These are phyloP conservation scores for Nemoura dubitans DNA, from an alignment of 2,888 invertebrate genomes.

Conservation along the genomic window DNA sequence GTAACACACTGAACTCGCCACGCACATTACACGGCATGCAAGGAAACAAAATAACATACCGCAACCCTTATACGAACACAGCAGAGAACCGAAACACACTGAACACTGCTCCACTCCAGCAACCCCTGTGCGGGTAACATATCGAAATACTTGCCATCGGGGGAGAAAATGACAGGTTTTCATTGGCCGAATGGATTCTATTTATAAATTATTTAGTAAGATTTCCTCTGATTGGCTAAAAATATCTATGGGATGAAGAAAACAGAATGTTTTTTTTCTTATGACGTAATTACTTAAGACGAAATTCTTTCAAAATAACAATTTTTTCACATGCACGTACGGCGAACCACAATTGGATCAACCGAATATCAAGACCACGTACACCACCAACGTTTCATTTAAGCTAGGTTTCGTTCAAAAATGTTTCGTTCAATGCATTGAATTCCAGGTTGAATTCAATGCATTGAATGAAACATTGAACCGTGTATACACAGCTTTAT, in stretches of 20 bases:
- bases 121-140: neutral
- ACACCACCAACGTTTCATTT: neutral
- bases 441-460: no score
- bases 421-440: no score
- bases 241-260: neutral
- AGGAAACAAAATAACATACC: neutral
- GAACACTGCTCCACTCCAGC: neutral
- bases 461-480: no score
- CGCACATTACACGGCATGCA: neutral
- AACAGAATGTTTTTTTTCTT: neutral
- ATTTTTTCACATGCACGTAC: neutral
- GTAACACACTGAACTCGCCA: neutral
- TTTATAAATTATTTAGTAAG: neutral
- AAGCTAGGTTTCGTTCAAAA: no score
- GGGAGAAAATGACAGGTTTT: neutral
- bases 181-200: neutral
- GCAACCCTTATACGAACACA: neutral
- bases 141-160: neutral
- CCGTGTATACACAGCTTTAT: no score
- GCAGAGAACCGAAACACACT: neutral
- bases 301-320: neutral
- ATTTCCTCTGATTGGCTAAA: neutral
- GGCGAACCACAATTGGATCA: neutral
- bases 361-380: neutral
- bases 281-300: neutral